Evolutionary conservation across 2,797 vertebrate genomes (phyloP).

Genomic region (Neopelma chrysocephalum): DNA sequence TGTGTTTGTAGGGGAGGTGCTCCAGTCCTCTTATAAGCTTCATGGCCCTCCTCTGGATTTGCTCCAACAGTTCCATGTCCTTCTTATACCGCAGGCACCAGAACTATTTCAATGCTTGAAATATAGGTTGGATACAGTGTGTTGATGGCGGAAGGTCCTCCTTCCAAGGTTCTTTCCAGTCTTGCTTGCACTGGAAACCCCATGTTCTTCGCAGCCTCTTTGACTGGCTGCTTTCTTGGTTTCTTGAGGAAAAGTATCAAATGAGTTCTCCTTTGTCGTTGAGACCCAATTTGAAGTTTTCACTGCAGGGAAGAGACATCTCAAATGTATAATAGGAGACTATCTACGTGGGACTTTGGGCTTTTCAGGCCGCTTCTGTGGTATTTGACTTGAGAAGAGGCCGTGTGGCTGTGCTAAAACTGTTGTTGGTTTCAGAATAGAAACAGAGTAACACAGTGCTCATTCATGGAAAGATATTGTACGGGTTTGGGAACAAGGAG

Average conservation of each 20-base stretch:
- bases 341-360: accelerated
- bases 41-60: background rate
- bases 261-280: background rate
- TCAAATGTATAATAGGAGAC: background rate
- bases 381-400: background rate
- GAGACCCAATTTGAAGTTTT: background rate
- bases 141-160: background rate
- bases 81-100: background rate
- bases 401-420: background rate
- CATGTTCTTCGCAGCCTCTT: background rate
- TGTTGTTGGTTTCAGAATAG: background rate
- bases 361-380: background rate
- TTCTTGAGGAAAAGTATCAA: background rate
- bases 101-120: background rate
- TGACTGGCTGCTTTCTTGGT: background rate
- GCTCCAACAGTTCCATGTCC: background rate
- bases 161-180: background rate
- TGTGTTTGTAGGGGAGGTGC: background rate
- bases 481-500: background rate
- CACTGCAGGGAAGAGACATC: background rate
- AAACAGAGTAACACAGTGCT: background rate
- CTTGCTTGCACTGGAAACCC: background rate
- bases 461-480: background rate
- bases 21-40: background rate
- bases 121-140: background rate